Conservation (phyloP, 2,888 invertebrate species). For the Mesoligia furuncula region DNA sequence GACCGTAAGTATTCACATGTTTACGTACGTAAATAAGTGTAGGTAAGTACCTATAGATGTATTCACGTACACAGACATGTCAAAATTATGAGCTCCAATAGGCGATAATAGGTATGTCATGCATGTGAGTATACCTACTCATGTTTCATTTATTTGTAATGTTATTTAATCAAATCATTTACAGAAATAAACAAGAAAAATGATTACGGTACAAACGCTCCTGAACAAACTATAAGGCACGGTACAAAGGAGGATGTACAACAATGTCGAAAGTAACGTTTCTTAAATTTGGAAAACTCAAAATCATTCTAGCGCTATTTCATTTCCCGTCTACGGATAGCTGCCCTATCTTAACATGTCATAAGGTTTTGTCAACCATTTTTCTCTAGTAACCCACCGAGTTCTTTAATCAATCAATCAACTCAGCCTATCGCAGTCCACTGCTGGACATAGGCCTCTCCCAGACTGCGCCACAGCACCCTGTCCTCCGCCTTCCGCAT, state of each 20-base stretch:
- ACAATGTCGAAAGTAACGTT: conserved; percentile 1
- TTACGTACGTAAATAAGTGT: not conserved
- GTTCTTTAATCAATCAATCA: conserved; percentile 72
- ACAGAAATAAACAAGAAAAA: not conserved
- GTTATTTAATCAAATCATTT: not conserved
- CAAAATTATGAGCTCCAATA: not conserved
- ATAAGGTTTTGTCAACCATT: conserved; percentile 77
- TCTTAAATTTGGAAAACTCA: conserved; percentile 13
- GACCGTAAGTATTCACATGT: not conserved
- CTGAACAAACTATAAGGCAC: not conserved
- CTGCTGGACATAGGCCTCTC: not conserved
- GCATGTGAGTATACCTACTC: not conserved
- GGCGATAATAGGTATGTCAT: not conserved
- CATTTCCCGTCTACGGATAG: conserved; percentile 35
- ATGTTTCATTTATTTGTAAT: not conserved
- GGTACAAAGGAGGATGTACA: not conserved
- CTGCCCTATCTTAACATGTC: conserved; percentile 75
- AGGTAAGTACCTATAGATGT: not conserved
- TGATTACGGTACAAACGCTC: not conserved
- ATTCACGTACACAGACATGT: not conserved
- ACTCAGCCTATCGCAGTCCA: no score
- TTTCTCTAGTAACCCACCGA: conserved; percentile 70
- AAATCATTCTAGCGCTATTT: conserved; percentile 30
- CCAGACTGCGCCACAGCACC: no score
- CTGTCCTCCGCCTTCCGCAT: no score